Percentiles rank a stretch among this genome's conserved stretches.
Evolutionary conservation across 2,888 invertebrate genomes (phyloP).

Genomic region (Fragum fragum): DNA sequence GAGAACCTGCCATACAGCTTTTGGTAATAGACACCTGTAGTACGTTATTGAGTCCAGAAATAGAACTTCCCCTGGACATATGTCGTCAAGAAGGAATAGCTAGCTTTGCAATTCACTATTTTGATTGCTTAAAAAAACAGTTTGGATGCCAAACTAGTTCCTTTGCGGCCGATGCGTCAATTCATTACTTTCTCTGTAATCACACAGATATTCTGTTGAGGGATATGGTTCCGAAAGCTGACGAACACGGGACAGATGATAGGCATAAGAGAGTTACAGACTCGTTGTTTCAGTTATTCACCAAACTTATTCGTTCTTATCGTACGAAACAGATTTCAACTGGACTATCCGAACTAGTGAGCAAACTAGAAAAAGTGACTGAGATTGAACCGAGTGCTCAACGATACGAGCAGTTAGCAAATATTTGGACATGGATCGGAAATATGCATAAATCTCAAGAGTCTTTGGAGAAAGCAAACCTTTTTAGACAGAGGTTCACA

Average conservation of each 20-base stretch:
- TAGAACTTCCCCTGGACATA: conserved; percentile 3
- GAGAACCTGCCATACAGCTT: not conserved
- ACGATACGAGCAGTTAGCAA: conserved; percentile 8
- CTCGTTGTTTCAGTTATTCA: not conserved
- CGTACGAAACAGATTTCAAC: not conserved
- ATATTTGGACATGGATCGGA: not conserved
- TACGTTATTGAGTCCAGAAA: not conserved
- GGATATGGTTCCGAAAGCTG: not conserved
- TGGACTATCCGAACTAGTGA: not conserved
- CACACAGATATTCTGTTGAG: conserved; percentile 1
- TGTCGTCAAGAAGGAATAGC: conserved; percentile 9
- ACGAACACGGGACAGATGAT: not conserved
- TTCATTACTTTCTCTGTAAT: conserved; percentile 15
- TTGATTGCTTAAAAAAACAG: not conserved
- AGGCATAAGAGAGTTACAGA: not conserved
- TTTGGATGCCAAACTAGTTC: not conserved
- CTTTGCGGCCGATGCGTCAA: conserved; percentile 6
- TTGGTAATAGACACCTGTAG: not conserved
- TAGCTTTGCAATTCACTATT: conserved; percentile 9
- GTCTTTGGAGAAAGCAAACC: not conserved
- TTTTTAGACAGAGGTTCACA: too few relatives aligned
- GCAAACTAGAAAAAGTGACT: not conserved
- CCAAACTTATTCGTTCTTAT: not conserved
- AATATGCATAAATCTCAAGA: not conserved
- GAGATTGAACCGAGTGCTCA: not conserved